These are phyloP conservation scores for Copidosoma aretas DNA, from an alignment of 2,888 invertebrate species.

Conservation along the genomic window DNA sequence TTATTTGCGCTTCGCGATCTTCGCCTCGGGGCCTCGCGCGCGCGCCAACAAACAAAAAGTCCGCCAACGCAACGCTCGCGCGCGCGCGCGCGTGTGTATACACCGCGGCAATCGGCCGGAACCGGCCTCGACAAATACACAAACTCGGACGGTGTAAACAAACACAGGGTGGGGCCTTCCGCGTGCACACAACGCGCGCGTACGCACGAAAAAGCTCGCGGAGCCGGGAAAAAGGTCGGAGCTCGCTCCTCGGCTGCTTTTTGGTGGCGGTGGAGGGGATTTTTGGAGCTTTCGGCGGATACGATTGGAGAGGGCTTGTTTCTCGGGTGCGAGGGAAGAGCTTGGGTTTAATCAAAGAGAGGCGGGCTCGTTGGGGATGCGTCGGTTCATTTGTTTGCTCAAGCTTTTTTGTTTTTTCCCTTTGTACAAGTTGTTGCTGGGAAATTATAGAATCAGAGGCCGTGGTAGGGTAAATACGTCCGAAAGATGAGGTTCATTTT, in stretches of 20 bases:
- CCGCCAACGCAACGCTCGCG: conserved; percentile 6
- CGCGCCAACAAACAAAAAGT: conserved; percentile 26
- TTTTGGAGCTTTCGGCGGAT: not conserved
- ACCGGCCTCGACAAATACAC: conserved; percentile 24
- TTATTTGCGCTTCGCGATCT: conserved; percentile 21
- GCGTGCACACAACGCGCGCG: not conserved
- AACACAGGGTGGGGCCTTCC: not conserved
- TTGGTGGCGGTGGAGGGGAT: not conserved
- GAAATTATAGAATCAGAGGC: too few species aligned
- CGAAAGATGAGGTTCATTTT: too few species aligned
- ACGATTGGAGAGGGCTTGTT: not conserved
- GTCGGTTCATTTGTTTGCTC: conserved; percentile 14
- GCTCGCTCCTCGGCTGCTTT: not conserved
- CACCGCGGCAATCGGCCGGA: conserved; percentile 27
- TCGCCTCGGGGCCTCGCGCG: not conserved
- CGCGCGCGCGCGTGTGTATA: too few species aligned
- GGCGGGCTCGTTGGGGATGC: conserved; percentile 14
- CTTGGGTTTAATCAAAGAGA: conserved; percentile 33
- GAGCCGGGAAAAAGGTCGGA: not conserved
- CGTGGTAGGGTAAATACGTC: too few species aligned
- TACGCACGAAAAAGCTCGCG: not conserved
- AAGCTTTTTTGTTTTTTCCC: not conserved
- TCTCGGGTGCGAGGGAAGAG: not conserved
- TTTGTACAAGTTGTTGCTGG: not conserved
- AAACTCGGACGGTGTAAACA: not conserved